Conservation (phyloP, 2,797 vertebrate species). For the Hippocampus kuda region DNA sequence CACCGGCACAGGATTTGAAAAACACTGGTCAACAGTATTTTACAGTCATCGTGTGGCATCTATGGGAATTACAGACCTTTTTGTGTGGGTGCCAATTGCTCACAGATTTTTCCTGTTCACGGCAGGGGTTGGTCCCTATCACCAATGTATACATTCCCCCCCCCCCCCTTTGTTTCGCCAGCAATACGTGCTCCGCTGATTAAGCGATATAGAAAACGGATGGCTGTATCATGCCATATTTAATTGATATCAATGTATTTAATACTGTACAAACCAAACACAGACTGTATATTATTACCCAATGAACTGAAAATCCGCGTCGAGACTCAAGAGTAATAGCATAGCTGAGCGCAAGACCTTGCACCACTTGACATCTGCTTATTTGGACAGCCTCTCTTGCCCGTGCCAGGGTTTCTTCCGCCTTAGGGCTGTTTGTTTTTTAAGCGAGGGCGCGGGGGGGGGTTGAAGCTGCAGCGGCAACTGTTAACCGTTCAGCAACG, state of each 20-base stretch:
- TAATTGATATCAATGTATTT: neutral
- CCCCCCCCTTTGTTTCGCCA: neutral
- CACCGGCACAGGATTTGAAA: too few relatives aligned
- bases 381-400: constrained; percentile 9
- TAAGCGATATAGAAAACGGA: neutral
- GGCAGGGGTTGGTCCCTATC: neutral
- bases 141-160: neutral
- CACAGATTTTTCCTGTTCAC: neutral
- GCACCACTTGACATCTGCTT: constrained; percentile 31
- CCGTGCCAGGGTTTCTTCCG: constrained; percentile 17
- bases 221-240: neutral
- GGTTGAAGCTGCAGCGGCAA: constrained; percentile 16
- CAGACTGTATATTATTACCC: neutral
- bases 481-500: constrained; percentile 33
- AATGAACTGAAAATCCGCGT: neutral
- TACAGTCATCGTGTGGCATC: neutral
- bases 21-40: neutral
- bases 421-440: constrained; percentile 43
- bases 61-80: neutral
- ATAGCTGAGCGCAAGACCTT: neutral
- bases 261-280: neutral
- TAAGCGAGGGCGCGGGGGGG: constrained; percentile 1
- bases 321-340: neutral
- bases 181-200: neutral
- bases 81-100: neutral